Base-by-base conservation (phyloP, 2,113 vertebrate species). In the Miniopterus natalensis region DNA sequence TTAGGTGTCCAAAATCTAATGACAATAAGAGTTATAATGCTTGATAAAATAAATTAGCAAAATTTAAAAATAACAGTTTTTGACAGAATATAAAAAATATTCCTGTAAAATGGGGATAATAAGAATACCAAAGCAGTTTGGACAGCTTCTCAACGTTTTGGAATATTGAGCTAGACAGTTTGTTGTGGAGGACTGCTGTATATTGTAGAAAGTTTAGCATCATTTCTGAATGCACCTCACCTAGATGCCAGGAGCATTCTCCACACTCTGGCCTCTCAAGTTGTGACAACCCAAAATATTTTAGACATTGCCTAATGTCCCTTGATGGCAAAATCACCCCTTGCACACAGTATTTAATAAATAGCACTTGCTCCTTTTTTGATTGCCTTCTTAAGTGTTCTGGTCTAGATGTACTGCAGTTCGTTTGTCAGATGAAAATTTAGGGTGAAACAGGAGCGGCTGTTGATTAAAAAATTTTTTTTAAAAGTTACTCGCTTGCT, bases 351-450 rank as follows among this genome's bases (percentile, higher is more conserved):
- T 53, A 59, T 90, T 27, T 94, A 84, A 73, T 86, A 75, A 87
- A 55, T 66, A 15, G 12, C 59, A 20, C 1, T 17, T 66, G 3
- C 6, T 23, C 21, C 9, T 45, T 66, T 63, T 85, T 47, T 11
- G 2, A 0, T 83, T 83, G 12, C 20, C 17, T 31, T 70, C 21
- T 47, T 84, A 14, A 61, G 23, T 92, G 18, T 21, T 75, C 77
- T 84, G 6, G 23, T 75, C 1, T 55, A 55, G 1, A 3, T 74
- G 6, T 93, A 70, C 7, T 86, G 2, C 23, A 83, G 7, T 95
- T 93, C 88, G 6, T 94, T 93, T 90, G 6, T 94, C 17, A 59
- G 42, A 15, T 70, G 29, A 78, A 83, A 45, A 13, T 90, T 97
- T 75, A 5, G 74, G 23, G 31, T 75, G 25, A 6, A 57, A 42